Evolutionary conservation across 2,797 vertebrate genomes (phyloP).

Genomic region (Odontamblyopus lacepedii): DNA sequence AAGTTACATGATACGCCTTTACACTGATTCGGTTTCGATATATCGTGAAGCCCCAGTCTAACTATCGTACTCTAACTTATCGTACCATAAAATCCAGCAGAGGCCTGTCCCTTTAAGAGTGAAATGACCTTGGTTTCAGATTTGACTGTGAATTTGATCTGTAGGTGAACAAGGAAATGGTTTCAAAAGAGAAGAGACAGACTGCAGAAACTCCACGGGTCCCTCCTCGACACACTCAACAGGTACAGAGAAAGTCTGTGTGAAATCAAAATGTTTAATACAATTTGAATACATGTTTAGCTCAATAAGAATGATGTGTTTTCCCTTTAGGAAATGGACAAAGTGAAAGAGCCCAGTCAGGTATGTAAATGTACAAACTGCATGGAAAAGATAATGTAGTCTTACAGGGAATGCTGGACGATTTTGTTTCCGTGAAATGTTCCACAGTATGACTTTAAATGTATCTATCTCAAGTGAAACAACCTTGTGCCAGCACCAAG

Average conservation of each 20-base stretch:
- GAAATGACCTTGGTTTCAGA: not conserved
- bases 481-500: too few species aligned
- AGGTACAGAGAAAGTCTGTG: constrained; percentile 36
- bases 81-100: not conserved
- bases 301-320: not conserved
- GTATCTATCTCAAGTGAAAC: too few species aligned
- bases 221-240: constrained; percentile 33
- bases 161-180: constrained; percentile 36
- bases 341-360: constrained; percentile 34
- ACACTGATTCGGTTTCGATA: too few species aligned
- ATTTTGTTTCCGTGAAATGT: too few species aligned
- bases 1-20: too few species aligned
- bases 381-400: not conserved
- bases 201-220: constrained; percentile 18
- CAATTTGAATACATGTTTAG: not conserved
- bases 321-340: constrained; percentile 55
- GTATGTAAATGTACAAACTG: constrained; percentile 12
- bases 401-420: too few species aligned
- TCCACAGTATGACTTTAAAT: too few species aligned
- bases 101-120: not conserved
- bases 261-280: not conserved
- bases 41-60: not conserved
- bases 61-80: not conserved
- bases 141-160: constrained; percentile 8
- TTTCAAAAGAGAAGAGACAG: constrained; percentile 29